Evolutionary conservation across 2,113 vertebrate species (phyloP), one percentile per base, ranked within the genome.

Genomic region (Hymenochirus boettgeri): DNA sequence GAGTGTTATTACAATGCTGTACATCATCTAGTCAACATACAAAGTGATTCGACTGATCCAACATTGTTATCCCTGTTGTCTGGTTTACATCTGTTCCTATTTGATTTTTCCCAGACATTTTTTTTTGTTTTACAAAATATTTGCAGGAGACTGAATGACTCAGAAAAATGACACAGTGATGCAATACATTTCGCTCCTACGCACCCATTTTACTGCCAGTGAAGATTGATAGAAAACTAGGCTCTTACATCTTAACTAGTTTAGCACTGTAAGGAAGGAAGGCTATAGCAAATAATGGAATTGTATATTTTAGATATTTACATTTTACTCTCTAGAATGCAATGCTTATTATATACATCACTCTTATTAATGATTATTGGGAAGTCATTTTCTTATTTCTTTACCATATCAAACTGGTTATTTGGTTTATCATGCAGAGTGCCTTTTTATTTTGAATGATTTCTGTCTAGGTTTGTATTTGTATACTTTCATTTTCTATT

Each of bases 111-210:
- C 12, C 33, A 42, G 52, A n/a, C 25, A 2, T 52, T 67, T 47
- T 31, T n/a, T n/a, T 35, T 60, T 69, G 57, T 69, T 69, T 60
- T 60, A 29, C 46, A 39, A 69, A 69, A 60, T 69, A 53, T 69
- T 69, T 60, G 50, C 23, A 42, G 46, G 23, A 27, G 55, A 66
- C n/a, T 58, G 56, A 69, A 60, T 53, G 56, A 48, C 57, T 69
- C 65, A 45, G 48, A 26, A 45, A 59, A 69, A 31, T 69, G 65
- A 69, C 35, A 39, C 35, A 31, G 24, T 29, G 50, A 69, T 53
- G 59, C 33, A 67, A 52, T 60, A 69, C 57, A 60, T 69, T 42
- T 45, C 15, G 29, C 64, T 67, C 65, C 65, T 53, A 69, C 57
- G 39, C 56, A 53, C 18, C 48, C 25, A 21, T 9, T 69, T 45